Evolutionary conservation across 2,888 invertebrate species (phyloP), one percentile per base, ranked within the genome.

Genomic region (Eilema sororculum): DNA sequence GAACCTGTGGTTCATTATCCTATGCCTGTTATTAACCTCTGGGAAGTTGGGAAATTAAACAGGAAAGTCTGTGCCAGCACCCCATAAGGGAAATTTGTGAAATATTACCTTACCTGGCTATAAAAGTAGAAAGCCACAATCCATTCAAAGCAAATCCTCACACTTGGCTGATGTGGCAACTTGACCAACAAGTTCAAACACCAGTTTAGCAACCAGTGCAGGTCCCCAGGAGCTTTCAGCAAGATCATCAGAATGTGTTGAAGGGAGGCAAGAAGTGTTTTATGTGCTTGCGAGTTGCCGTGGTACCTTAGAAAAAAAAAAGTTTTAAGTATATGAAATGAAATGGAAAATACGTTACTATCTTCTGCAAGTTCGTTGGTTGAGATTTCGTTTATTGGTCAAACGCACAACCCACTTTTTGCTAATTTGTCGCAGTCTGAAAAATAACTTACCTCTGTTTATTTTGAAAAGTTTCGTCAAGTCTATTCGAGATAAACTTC

Each of bases 71-170:
- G 37, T 37, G 37, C 37, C 37, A 37, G 37, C 1, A 37, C 37
- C 12, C 1, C 12, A 28, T 28, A 28, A 5, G 5, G 28, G 28
- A 28, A 28, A n/a, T n/a, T n/a, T n/a, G n/a, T n/a, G n/a, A n/a
- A n/a, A n/a, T n/a, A n/a, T n/a, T n/a, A 10, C 33, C 84, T 87
- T 81, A 95, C 95, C 89, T 89, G 83, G 12, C 86, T 80, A 83
- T 90, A 91, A 37, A 90, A 87, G 69, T 88, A 86, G 46, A 95
- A 78, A 5, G 93, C 78, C 25, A 93, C 89, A 71, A 90, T 89
- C 95, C 95, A 95, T 74, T 95, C 94, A 20, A 95, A 77, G 70
- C 90, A 91, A 22, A 91, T 85, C 68, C 89, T 89, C 0, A 93
- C 91, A 64, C 91, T 94, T 0, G 86, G 86, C 72, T 95, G 95